Evolutionary conservation across 2,888 invertebrate species (phyloP).

Genomic region (Eupithecia tripunctaria): DNA sequence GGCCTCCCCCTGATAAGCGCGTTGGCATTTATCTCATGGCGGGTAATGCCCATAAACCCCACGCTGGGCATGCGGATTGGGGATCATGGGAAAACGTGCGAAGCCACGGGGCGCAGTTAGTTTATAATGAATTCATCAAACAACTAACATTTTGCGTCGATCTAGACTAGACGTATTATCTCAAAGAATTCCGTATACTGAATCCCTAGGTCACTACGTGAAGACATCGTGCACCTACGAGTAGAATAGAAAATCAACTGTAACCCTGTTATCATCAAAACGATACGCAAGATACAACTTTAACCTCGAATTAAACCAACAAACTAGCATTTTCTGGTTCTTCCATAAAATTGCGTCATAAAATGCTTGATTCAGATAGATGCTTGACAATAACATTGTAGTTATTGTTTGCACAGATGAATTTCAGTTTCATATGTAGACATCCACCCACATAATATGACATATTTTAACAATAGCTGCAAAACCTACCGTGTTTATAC

Average conservation of each 20-base stretch:
- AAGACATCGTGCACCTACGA: neutral
- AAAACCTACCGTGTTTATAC: neutral
- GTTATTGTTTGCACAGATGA: constrained; percentile 40
- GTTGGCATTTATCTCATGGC: no score
- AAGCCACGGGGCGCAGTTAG: no score
- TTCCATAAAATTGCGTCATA: constrained; percentile 11
- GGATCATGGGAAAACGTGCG: no score
- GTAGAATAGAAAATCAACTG: neutral
- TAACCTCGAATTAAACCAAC: constrained; percentile 2
- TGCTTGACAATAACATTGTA: constrained; percentile 21
- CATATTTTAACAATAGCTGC: neutral
- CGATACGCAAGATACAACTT: constrained; percentile 11
- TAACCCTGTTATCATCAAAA: constrained; percentile 16
- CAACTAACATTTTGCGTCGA: no score
- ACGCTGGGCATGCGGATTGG: no score
- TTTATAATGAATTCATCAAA: no score
- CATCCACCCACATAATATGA: neutral
- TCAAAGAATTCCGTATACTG: neutral
- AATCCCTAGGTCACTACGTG: neutral
- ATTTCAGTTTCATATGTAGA: neutral
- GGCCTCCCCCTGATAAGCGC: no score
- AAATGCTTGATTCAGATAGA: neutral
- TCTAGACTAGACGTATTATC: neutral
- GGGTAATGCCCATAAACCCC: no score
- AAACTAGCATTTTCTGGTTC: constrained; percentile 17